phyloP scores from a whole-genome alignment of 2,888 invertebrate species.

The Herminia tarsipennalis region DNA sequence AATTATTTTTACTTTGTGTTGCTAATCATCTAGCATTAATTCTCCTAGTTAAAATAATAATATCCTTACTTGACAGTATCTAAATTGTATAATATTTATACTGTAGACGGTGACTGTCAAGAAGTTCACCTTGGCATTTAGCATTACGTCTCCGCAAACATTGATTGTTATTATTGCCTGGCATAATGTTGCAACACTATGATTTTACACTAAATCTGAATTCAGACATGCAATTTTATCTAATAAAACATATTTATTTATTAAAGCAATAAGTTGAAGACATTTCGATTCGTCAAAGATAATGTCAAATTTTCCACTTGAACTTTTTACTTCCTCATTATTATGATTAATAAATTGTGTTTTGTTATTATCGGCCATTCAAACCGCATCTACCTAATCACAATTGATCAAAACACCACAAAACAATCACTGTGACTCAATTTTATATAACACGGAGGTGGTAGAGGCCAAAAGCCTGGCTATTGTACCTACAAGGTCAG shows the following conservation, averaged over 20 bases:
- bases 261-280: too few relatives aligned
- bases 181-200: constrained; percentile 6
- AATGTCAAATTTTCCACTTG: too few relatives aligned
- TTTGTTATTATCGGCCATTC: constrained; percentile 2
- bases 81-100: constrained; percentile 48
- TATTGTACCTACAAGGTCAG: constrained; percentile 78
- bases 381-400: constrained; percentile 21
- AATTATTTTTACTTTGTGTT: too few relatives aligned
- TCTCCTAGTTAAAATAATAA: constrained; percentile 27
- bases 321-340: too few relatives aligned
- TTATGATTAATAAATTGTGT: neutral
- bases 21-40: too few relatives aligned
- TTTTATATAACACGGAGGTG: constrained; percentile 44
- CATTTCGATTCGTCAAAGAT: too few relatives aligned
- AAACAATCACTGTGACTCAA: constrained; percentile 43
- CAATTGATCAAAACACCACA: constrained; percentile 27
- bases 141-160: constrained; percentile 54
- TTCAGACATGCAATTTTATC: neutral
- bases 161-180: constrained; percentile 49
- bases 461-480: constrained; percentile 51
- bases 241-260: neutral
- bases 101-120: constrained; percentile 63
- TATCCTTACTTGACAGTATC: constrained; percentile 30
- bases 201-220: constrained; percentile 7
- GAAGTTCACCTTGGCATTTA: constrained; percentile 81